Conservation (phyloP, 2,797 vertebrate genomes). For the Chelmon rostratus region DNA sequence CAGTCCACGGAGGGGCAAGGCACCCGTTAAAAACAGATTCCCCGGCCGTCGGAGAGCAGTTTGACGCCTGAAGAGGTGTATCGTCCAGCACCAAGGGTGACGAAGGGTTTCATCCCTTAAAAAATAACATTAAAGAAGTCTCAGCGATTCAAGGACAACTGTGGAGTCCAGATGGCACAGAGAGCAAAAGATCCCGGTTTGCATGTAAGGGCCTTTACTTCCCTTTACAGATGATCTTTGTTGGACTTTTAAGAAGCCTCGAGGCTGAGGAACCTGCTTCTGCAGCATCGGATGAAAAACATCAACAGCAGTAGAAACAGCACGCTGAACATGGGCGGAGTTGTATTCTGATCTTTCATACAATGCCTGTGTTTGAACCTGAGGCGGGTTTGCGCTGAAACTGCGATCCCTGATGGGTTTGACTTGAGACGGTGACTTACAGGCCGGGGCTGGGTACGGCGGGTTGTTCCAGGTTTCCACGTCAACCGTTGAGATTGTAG, state of each 20-base stretch:
- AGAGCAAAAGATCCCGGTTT: constrained; percentile 45
- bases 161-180: constrained; percentile 65
- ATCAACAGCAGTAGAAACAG: constrained; percentile 14
- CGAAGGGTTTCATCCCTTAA: constrained; percentile 30
- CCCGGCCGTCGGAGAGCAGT: constrained; percentile 46
- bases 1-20: constrained; percentile 74
- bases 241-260: constrained; percentile 7
- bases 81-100: constrained; percentile 80
- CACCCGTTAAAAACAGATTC: constrained; percentile 70
- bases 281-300: constrained; percentile 22
- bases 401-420: constrained; percentile 66
- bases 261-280: constrained; percentile 29
- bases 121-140: constrained; percentile 17
- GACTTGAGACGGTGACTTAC: constrained; percentile 24
- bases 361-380: constrained; percentile 65
- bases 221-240: constrained; percentile 1
- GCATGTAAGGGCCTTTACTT: constrained; percentile 24
- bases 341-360: neutral
- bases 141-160: constrained; percentile 11
- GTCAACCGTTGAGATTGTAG: constrained; percentile 16
- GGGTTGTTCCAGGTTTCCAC: constrained; percentile 8
- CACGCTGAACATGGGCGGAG: neutral
- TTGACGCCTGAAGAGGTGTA: constrained; percentile 50
- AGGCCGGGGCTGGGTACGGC: neutral
- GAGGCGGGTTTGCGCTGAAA: constrained; percentile 59